A percentile compares a stretch with the other conserved stretches of the same genome.
These are phyloP conservation scores for Epinotia demarniana DNA, from an alignment of 2,888 invertebrate genomes.

Conservation along the genomic window DNA sequence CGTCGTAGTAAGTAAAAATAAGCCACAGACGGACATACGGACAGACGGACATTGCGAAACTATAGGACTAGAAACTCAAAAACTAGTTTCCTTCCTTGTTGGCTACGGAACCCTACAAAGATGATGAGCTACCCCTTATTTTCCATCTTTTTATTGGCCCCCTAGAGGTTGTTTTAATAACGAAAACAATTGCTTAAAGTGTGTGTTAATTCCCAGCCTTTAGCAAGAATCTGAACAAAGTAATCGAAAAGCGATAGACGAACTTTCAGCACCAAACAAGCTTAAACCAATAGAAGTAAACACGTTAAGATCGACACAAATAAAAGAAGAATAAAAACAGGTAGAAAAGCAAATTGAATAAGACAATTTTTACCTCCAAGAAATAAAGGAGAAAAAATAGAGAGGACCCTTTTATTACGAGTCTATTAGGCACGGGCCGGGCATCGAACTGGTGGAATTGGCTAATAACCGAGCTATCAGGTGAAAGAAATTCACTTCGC, in stretches of 20 bases:
- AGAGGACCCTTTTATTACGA: constrained; percentile 79
- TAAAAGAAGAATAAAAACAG: constrained; percentile 53
- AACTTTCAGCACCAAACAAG: constrained; percentile 15
- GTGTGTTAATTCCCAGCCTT: too few species aligned
- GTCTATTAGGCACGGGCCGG: constrained; percentile 83
- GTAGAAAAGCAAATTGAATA: constrained; percentile 71
- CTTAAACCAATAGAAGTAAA: constrained; percentile 38
- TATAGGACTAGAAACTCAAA: too few species aligned
- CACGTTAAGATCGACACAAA: constrained; percentile 44
- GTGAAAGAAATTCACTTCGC: constrained; percentile 82
- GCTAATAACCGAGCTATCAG: constrained; percentile 84
- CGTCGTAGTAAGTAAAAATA: too few species aligned
- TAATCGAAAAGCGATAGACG: constrained; percentile 14
- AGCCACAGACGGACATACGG: too few species aligned
- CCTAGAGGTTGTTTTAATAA: too few species aligned
- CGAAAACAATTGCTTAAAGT: too few species aligned
- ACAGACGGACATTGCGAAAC: too few species aligned
- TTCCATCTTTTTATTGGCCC: too few species aligned
- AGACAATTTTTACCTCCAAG: constrained; percentile 66
- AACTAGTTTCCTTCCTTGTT: too few species aligned
- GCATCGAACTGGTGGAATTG: constrained; percentile 69
- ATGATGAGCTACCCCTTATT: too few species aligned
- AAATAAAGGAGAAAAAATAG: constrained; percentile 74
- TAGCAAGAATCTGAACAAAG: background rate
- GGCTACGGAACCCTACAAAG: too few species aligned